Percentiles rank a stretch among this genome's conserved stretches.
These are phyloP conservation scores for Hydrozoanthus tunicans DNA, from an alignment of 64 coral and sea anemone genomes.

Conservation along the genomic window DNA sequence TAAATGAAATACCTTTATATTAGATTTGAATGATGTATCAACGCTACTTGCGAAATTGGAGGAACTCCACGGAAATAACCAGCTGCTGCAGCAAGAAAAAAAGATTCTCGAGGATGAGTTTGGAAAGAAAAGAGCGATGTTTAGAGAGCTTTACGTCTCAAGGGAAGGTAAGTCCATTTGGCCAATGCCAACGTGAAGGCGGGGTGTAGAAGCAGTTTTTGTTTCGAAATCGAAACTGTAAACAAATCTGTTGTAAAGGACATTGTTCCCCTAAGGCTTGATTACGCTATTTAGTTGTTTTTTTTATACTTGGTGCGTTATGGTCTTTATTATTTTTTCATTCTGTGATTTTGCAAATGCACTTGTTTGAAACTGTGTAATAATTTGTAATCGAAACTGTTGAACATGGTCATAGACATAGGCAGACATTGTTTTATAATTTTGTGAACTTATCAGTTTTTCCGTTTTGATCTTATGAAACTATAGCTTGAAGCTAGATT, in stretches of 20 bases:
- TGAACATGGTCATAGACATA: too few species aligned
- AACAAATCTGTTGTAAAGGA: too few species aligned
- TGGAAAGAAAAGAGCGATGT: slow-evolving; percentile 88
- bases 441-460: background rate
- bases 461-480: too few species aligned
- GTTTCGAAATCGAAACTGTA: background rate
- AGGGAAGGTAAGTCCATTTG: slow-evolving; percentile 72
- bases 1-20: background rate
- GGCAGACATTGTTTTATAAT: too few species aligned
- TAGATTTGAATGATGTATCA: slow-evolving; percentile 63
- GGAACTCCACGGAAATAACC: slow-evolving; percentile 57
- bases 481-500: too few species aligned
- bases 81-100: slow-evolving; percentile 64
- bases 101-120: slow-evolving; percentile 90
- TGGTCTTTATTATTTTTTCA: background rate
- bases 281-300: too few species aligned
- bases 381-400: background rate
- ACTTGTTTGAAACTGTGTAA: background rate
- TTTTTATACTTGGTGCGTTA: background rate
- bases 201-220: background rate
- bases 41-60: slow-evolving; percentile 58
- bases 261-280: background rate
- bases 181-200: background rate
- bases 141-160: slow-evolving; percentile 87
- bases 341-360: background rate